phyloP scores from a whole-genome alignment of 2,888 invertebrate genomes.

The Tachina grossa region DNA sequence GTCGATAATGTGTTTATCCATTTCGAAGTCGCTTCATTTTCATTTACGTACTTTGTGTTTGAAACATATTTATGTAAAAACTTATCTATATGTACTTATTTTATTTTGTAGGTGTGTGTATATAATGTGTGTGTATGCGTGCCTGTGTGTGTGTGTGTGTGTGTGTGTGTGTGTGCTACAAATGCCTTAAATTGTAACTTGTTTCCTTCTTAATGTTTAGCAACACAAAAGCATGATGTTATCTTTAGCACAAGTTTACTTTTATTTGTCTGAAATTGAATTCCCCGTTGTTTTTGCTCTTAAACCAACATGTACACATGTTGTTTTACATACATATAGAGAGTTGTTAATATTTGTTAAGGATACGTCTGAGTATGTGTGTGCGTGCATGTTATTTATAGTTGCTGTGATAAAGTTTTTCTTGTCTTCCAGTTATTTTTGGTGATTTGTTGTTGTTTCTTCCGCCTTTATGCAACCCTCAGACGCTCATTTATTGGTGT shows the following conservation, averaged over 20 bases:
- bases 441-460: constrained; percentile 40
- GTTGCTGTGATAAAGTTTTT: constrained; percentile 51
- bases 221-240: constrained; percentile 63
- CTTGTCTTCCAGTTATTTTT: constrained; percentile 44
- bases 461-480: neutral
- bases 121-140: neutral
- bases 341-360: neutral
- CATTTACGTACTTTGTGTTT: constrained; percentile 3
- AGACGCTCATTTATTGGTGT: constrained; percentile 50
- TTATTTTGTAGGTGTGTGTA: neutral
- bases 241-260: constrained; percentile 54
- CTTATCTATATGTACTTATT: too few relatives aligned
- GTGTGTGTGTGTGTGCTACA: neutral
- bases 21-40: constrained; percentile 46
- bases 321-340: neutral
- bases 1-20: constrained; percentile 54
- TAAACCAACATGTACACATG: neutral
- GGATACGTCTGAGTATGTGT: neutral
- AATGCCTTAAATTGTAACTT: constrained; percentile 26
- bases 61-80: neutral
- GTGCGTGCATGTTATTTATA: constrained; percentile 42
- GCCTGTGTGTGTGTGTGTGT: neutral
- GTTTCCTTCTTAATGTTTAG: constrained; percentile 51
- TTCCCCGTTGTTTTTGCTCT: constrained; percentile 41
- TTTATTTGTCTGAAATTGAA: constrained; percentile 62